Conservation (phyloP, 1,140 invertebrate species). For the Drosophila teissieri region DNA sequence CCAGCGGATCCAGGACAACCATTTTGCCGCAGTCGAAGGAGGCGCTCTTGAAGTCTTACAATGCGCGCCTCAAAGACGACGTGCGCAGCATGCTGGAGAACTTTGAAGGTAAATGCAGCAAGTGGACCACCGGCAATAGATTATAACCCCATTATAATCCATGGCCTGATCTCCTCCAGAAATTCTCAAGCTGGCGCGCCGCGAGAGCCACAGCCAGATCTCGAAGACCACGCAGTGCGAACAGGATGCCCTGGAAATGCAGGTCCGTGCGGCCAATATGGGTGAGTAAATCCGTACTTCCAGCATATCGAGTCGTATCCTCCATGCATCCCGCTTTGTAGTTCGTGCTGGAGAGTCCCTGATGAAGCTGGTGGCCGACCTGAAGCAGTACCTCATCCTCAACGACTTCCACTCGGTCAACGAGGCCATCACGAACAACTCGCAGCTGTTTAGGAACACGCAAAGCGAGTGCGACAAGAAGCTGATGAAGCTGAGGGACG, state of each 20-base stretch:
- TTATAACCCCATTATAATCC: not conserved
- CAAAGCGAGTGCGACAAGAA: constrained; percentile 97
- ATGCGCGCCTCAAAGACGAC: constrained; percentile 96
- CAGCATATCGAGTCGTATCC: not conserved
- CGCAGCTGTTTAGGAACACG: constrained; percentile 93
- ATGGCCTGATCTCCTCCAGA: constrained; percentile 86
- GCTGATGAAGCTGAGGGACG: constrained; percentile 95
- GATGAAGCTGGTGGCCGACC: constrained; percentile 98
- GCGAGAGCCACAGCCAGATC: constrained; percentile 96
- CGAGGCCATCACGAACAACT: constrained; percentile 96
- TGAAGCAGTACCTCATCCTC: constrained; percentile 98
- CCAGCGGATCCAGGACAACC: constrained; percentile 84
- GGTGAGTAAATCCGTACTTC: constrained; percentile 84
- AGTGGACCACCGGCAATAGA: not conserved
- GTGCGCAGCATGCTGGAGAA: constrained; percentile 98
- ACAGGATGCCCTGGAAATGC: constrained; percentile 98
- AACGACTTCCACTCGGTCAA: constrained; percentile 99
- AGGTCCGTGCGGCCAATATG: constrained; percentile 97
- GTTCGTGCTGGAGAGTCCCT: constrained; percentile 97
- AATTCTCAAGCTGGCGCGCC: constrained; percentile 96
- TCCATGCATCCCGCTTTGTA: constrained; percentile 62
- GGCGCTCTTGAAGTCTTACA: constrained; percentile 96
- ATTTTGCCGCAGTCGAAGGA: constrained; percentile 95
- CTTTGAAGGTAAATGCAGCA: constrained; percentile 90
- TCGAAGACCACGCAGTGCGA: constrained; percentile 95